Evolutionary conservation across 1,140 invertebrate genomes (phyloP), one percentile per base, ranked within the genome.

Genomic region (Rhagoletis pomonella): DNA sequence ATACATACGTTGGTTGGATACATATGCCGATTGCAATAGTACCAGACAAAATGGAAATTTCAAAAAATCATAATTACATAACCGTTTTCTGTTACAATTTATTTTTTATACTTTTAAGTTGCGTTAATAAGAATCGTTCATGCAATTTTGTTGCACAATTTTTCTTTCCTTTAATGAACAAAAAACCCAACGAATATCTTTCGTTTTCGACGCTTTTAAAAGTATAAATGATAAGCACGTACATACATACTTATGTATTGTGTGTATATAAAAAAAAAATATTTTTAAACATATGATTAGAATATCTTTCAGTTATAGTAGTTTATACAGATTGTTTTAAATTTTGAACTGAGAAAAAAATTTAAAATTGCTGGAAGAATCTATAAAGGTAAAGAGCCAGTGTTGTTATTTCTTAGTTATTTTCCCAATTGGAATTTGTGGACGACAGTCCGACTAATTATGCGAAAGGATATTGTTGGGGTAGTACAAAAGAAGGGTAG

Each of bases 1-100:
- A 29, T 29, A 73, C 67, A 73, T 73, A 47, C 14, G 42, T 17
- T 12, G 44, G 12, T 73, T 44, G 44, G 39, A 73, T 47, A 47
- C 67, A 73, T 44, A 73, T 73, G 67, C 44, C 12, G n/a, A 44
- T 73, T 73, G 67, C 67, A 73, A 73, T 44, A 73, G 67, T 42
- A 73, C 39, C 67, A 47, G 42, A 44, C 67, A 47, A 55, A 55
- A 14, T 73, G 67, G 42, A 44, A 73, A 73, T 73, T 42, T 73
- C 39, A 73, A 47, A 44, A 42, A 73, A 73, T 73, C 12, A 44
- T 73, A 67, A 67, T 73, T 73, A 73, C 67, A 73, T 47, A 44
- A 73, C 14, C 3, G 67, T 73, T 14, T 73, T 73, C 39, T 69
- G 44, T 69, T 14, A 69, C 14, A 67, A 67, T 67, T 73, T 73